These are phyloP conservation scores for Chrysemys picta DNA, from an alignment of 2,113 vertebrate species.

Conservation along the genomic window DNA sequence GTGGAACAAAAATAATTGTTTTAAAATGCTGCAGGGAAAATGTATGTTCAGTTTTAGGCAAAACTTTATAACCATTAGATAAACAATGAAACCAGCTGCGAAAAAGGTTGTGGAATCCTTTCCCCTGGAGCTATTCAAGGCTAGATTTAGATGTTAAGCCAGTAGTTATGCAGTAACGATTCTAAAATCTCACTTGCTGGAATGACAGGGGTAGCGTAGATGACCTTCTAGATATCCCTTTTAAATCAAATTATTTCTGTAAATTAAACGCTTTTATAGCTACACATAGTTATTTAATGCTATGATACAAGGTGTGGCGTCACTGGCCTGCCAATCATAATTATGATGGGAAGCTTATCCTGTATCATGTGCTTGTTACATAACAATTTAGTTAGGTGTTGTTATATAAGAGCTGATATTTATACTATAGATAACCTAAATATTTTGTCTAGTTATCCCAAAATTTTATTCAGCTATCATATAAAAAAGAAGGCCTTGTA, in stretches of 20 bases:
- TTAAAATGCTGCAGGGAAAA: background rate
- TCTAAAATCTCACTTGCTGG: background rate
- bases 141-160: background rate
- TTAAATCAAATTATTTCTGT: background rate
- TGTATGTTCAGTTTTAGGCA: background rate
- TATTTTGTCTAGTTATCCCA: background rate
- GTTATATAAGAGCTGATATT: background rate
- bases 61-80: background rate
- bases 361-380: background rate
- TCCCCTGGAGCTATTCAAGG: rapidly evolving
- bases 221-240: background rate
- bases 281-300: background rate
- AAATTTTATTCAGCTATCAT: background rate
- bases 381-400: background rate
- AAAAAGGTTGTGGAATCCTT: background rate
- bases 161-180: background rate
- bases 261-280: background rate
- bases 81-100: background rate
- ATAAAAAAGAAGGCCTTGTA: background rate
- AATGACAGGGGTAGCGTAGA: background rate
- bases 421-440: background rate
- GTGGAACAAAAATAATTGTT: background rate
- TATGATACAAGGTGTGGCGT: background rate
- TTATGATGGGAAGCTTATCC: background rate
- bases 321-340: background rate